Base-by-base conservation (phyloP, 2,113 vertebrate species). In the Leptobrachium leishanense region DNA sequence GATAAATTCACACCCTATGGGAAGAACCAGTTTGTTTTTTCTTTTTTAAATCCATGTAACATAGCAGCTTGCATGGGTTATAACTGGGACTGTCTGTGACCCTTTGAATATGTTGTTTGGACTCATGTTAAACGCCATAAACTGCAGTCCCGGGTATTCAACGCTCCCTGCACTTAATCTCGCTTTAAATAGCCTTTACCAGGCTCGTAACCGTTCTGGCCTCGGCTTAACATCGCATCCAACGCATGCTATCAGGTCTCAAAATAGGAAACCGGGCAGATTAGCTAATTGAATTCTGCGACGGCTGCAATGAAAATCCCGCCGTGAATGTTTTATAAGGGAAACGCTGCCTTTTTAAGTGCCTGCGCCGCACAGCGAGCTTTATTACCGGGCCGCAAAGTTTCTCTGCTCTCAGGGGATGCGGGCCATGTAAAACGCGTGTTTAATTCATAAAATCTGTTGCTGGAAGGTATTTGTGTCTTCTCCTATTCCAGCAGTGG, bases 241-340 rank as follows among this genome's bases (percentile, higher is more conserved):
- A 57, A 31, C 15, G 41, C 11, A 44, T 73, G 71, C 15, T 57
- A 74, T 80, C 77, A 40, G 63, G 5, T 80, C 77, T 80, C 46
- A 80, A 74, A 68, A 74, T 74, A 68, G 78, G 71, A 74, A 74
- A 59, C 71, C 78, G 10, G 42, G 63, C 77, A 74, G 78, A 74
- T 80, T 46, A 74, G 71, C 71, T 80, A 74, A 80, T 79, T 68
- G 71, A 80, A 31, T 70, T 42, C 40, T 40, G 63, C 42, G 31
- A n/a, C 46, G 31, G 7, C 77, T 62, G 77, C 77, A 39, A 80
- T 44, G 10, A 59, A 46, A 80, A 73, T 59, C 62, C 20, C 63
- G 2, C 43, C 10, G 13, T 80, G 9, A 80, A 80, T 80, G 78
- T 80, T 80, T 80, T 74, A 80, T 80, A 80, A 80, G 57, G 71